phyloP scores from a whole-genome alignment of 2,797 vertebrate species.

The Chaetophractus vellerosus region DNA sequence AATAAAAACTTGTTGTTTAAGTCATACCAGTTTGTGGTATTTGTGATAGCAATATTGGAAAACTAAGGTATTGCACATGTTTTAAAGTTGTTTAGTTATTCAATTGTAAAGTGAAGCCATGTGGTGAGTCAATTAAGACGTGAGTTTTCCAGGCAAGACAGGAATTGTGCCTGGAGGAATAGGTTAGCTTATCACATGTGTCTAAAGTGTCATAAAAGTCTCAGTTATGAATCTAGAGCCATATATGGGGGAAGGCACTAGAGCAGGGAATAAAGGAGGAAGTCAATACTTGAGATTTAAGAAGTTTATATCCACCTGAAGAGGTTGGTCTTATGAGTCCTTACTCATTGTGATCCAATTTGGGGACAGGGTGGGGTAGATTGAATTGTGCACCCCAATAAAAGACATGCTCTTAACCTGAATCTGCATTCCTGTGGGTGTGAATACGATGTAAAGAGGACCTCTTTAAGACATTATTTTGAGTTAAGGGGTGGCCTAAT shows the following conservation, averaged over 20 bases:
- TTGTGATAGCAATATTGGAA: no score
- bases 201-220: neutral
- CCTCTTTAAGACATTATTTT: no score
- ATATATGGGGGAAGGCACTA: neutral
- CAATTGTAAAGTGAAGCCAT: neutral
- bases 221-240: neutral
- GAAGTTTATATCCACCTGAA: neutral
- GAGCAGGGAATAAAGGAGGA: neutral
- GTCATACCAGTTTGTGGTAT: no score
- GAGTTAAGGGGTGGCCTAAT: no score
- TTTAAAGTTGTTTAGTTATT: slow-evolving; percentile 29
- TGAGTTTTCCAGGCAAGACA: neutral
- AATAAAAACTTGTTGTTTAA: no score
- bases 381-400: no score
- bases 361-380: neutral
- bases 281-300: slow-evolving; percentile 29
- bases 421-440: no score
- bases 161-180: neutral
- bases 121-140: neutral
- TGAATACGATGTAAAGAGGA: no score
- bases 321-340: neutral
- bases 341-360: neutral
- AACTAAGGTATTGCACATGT: neutral
- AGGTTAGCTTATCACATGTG: neutral
- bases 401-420: no score